Conservation (phyloP, 1,140 invertebrate genomes). For the Drosophila repleta region DNA sequence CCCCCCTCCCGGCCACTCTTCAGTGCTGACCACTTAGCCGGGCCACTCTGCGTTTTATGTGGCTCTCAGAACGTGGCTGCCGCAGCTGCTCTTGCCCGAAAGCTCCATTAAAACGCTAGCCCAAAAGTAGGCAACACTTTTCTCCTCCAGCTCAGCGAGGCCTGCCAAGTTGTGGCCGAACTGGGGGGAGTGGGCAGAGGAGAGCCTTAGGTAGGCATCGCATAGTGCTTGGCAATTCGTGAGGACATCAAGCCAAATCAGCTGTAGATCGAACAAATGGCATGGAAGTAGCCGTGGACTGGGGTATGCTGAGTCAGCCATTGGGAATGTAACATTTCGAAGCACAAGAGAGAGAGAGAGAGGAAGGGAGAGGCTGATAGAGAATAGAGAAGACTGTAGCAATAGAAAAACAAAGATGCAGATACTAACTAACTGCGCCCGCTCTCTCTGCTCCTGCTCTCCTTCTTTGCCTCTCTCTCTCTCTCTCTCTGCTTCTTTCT, state of each 20-base stretch:
- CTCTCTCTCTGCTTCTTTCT: too few species aligned
- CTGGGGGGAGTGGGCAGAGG: neutral
- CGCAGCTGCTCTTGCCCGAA: neutral
- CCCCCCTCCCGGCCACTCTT: neutral
- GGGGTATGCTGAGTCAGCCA: too few species aligned
- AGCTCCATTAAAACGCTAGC: neutral
- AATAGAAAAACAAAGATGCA: too few species aligned
- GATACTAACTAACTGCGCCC: too few species aligned
- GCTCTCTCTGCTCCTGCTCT: too few species aligned
- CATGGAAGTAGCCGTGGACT: neutral
- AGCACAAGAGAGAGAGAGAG: too few species aligned
- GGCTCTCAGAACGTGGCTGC: slow-evolving; percentile 43
- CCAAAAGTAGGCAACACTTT: slow-evolving; percentile 43
- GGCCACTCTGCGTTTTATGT: slow-evolving; percentile 41
- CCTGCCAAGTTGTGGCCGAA: too few species aligned
- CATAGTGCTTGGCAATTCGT: neutral
- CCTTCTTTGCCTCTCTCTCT: too few species aligned
- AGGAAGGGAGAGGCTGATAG: too few species aligned
- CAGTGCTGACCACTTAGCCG: slow-evolving; percentile 12
- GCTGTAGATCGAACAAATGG: too few species aligned
- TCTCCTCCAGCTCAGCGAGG: neutral
- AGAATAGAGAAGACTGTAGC: too few species aligned
- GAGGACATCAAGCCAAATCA: neutral
- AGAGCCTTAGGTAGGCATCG: neutral
- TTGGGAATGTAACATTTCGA: too few species aligned